A percentile compares a stretch with the other conserved stretches of the same genome.
phyloP scores from a whole-genome alignment of 2,888 invertebrate genomes.

The Prosopocoilus inquinatus region DNA sequence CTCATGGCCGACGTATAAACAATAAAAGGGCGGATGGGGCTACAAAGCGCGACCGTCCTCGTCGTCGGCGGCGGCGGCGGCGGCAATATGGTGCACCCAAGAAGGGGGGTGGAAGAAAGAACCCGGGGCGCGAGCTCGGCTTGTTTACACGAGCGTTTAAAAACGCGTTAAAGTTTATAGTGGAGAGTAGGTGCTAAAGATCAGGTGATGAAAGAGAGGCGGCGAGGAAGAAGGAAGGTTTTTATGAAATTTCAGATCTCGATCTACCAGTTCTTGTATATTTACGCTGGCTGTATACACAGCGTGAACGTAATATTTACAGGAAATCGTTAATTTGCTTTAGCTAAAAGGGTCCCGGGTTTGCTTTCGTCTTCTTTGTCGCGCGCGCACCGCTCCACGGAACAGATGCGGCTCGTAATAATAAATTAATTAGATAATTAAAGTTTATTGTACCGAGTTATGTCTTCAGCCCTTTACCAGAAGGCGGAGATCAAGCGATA shows the following conservation, averaged over 20 bases:
- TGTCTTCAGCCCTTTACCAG: too few relatives aligned
- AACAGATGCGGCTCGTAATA: neutral
- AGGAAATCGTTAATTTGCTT: slow-evolving; percentile 37
- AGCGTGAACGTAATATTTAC: slow-evolving; percentile 31
- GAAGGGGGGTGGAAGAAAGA: slow-evolving; percentile 16
- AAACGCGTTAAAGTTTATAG: slow-evolving; percentile 20
- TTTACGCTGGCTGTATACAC: slow-evolving; percentile 34
- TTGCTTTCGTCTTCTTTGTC: neutral
- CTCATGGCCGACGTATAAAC: slow-evolving; percentile 20
- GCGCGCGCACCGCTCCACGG: neutral
- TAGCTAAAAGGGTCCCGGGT: neutral
- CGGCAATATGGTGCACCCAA: slow-evolving; percentile 10
- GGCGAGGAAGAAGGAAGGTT: slow-evolving; percentile 21
- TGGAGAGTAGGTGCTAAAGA: slow-evolving; percentile 25
- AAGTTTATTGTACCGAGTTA: too few relatives aligned
- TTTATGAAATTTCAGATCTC: slow-evolving; percentile 32
- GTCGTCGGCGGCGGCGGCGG: slow-evolving; percentile 9
- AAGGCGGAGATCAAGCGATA: too few relatives aligned
- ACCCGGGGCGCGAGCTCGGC: slow-evolving; percentile 18
- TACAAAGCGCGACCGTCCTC: slow-evolving; percentile 20
- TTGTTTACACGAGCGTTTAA: slow-evolving; percentile 16
- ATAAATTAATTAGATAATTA: too few relatives aligned
- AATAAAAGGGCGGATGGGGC: slow-evolving; percentile 13
- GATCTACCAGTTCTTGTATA: slow-evolving; percentile 28
- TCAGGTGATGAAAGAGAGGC: slow-evolving; percentile 27